Evolutionary conservation across 2,888 invertebrate species (phyloP).

Genomic region (Tupiocoris notatus): DNA sequence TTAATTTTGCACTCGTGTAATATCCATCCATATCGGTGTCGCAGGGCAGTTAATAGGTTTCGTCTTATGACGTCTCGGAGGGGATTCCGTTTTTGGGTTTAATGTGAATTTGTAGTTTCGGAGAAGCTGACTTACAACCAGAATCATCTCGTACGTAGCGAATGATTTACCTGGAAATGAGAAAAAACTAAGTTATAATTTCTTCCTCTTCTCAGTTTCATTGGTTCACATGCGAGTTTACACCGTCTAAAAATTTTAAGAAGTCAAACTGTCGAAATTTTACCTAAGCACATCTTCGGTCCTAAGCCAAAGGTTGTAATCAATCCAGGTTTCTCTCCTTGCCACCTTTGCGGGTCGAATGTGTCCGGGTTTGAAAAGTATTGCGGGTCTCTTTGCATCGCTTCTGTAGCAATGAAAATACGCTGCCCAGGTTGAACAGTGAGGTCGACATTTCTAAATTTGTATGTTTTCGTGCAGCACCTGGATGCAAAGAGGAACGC

Average conservation of each 20-base stretch:
- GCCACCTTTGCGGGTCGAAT: constrained; percentile 1
- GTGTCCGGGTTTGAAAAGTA: constrained; percentile 9
- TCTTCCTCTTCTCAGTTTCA: no score
- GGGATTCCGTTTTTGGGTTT: background rate
- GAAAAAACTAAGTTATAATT: no score
- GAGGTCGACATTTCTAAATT: background rate
- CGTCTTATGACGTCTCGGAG: background rate
- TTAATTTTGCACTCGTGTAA: background rate
- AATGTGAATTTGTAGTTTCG: constrained; percentile 11
- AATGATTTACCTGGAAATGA: constrained; percentile 15
- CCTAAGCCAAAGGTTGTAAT: constrained; percentile 10
- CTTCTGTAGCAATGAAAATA: background rate
- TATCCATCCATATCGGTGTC: background rate
- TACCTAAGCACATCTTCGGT: constrained; percentile 19
- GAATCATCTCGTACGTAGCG: constrained; percentile 8
- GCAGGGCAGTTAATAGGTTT: background rate
- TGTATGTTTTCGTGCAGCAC: background rate
- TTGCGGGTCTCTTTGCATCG: constrained; percentile 7
- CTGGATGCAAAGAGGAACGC: background rate
- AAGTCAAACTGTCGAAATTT: no score
- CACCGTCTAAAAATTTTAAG: no score
- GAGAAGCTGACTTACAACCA: background rate
- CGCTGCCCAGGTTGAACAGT: background rate
- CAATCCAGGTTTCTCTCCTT: constrained; percentile 6
- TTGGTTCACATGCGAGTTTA: no score